Base-by-base conservation (phyloP, 2,888 invertebrate genomes). In the Mellilla xanthometata region DNA sequence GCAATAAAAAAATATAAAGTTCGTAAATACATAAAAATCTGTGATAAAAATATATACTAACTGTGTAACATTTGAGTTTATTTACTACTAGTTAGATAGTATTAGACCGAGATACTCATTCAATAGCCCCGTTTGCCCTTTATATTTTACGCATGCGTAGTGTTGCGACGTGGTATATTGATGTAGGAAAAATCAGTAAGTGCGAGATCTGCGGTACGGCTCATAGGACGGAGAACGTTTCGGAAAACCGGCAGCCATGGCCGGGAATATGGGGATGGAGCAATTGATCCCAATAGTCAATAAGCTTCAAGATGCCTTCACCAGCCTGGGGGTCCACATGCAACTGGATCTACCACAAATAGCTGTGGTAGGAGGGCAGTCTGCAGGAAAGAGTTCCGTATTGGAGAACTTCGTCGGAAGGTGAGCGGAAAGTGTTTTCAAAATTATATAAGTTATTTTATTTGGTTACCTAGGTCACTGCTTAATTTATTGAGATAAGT, bases 401-500 rank as follows among this genome's bases (percentile, higher is more conserved):
- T 92, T 99, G 78, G 99, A 99, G 92, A 99, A 99, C 91, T 99
- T 99, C 82, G 99, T 99, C 62, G 99, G 99, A 90, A 97, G 96
- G 98, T 98, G 91, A 92, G 94, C 3, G 15, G 15, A 5, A 6
- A 6, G 3, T 19, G 15, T 19, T 19, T 3, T 19, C 15, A 6
- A 19, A 6, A 19, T 19, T 19, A 19, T 6, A n/a, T n/a, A n/a
- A n/a, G n/a, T n/a, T n/a, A n/a, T n/a, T n/a, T n/a, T n/a, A n/a
- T n/a, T n/a, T n/a, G n/a, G n/a, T n/a, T n/a, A n/a, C n/a, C n/a
- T n/a, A n/a, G n/a, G n/a, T n/a, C n/a, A n/a, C n/a, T n/a, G n/a
- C n/a, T n/a, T n/a, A n/a, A n/a, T n/a, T n/a, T n/a, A n/a, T n/a
- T n/a, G n/a, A n/a, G n/a, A n/a, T n/a, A n/a, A n/a, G n/a, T n/a